These are phyloP conservation scores for Drosophila limbata DNA, from an alignment of 2,888 invertebrate genomes.

Conservation along the genomic window DNA sequence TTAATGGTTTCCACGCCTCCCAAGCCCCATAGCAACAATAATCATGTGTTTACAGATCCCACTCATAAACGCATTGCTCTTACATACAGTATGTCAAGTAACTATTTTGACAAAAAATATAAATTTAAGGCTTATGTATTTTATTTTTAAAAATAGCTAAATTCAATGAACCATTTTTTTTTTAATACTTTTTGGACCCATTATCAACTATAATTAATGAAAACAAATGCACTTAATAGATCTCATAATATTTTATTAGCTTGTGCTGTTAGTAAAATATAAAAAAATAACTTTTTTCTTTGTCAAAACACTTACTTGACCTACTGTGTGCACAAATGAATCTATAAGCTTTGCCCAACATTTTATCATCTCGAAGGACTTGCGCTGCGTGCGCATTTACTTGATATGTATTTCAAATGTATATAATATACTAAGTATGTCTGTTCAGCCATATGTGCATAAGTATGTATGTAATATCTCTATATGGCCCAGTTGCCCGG, in stretches of 20 bases:
- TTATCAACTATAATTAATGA: too few species aligned
- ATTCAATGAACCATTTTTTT: too few species aligned
- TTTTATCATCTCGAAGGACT: slow-evolving; percentile 69
- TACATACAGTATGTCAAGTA: neutral
- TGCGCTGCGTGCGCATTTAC: slow-evolving; percentile 48
- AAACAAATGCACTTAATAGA: too few species aligned
- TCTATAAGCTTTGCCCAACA: slow-evolving; percentile 42
- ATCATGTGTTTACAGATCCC: slow-evolving; percentile 6
- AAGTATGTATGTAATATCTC: slow-evolving; percentile 11
- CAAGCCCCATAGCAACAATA: slow-evolving; percentile 48
- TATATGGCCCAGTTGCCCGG: slow-evolving; percentile 45
- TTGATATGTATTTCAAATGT: slow-evolving; percentile 7
- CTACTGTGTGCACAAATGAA: slow-evolving; percentile 4
- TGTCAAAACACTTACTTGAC: neutral
- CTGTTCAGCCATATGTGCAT: slow-evolving; percentile 1
- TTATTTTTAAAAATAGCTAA: too few species aligned
- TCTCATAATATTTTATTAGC: too few species aligned
- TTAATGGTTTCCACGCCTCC: slow-evolving; percentile 47
- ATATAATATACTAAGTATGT: slow-evolving; percentile 4
- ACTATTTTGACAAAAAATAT: neutral
- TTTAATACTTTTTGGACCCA: too few species aligned
- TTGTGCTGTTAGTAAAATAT: too few species aligned
- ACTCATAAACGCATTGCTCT: neutral
- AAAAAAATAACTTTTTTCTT: neutral
- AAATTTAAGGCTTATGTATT: neutral